phyloP scores from a whole-genome alignment of 2,888 invertebrate species.

The Anoplius nigerrimus region DNA sequence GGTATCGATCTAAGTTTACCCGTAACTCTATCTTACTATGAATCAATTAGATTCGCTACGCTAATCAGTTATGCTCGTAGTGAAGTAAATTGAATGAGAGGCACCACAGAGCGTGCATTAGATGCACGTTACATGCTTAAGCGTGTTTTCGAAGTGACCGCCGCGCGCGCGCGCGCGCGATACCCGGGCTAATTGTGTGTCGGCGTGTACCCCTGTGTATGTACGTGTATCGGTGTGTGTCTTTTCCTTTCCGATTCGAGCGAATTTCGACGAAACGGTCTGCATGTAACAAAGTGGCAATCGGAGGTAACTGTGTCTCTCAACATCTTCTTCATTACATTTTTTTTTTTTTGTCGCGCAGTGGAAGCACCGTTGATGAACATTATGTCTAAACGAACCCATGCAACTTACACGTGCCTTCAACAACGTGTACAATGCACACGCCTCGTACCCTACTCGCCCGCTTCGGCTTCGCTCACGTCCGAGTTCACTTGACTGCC shows the following conservation, averaged over 20 bases:
- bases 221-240: too few species aligned
- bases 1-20: neutral
- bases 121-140: conserved; percentile 37
- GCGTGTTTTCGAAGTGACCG: conserved; percentile 28
- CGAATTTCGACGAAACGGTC: conserved; percentile 17
- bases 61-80: conserved; percentile 42
- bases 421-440: too few species aligned
- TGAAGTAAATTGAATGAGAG: conserved; percentile 61
- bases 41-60: neutral
- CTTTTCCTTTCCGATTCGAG: neutral
- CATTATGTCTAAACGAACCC: too few species aligned
- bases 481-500: conserved; percentile 12
- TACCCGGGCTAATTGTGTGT: conserved; percentile 22
- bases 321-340: neutral
- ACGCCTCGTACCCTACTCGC: too few species aligned
- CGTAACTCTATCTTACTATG: conserved; percentile 27
- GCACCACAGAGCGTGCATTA: conserved; percentile 62
- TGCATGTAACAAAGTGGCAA: conserved; percentile 24
- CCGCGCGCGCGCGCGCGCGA: too few species aligned
- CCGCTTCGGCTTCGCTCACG: neutral
- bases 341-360: neutral
- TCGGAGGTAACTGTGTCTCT: neutral
- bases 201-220: too few species aligned
- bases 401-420: too few species aligned
- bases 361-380: neutral